These are phyloP conservation scores for Lasioglossum calceatum DNA, from an alignment of 2,888 invertebrate genomes.

Conservation along the genomic window DNA sequence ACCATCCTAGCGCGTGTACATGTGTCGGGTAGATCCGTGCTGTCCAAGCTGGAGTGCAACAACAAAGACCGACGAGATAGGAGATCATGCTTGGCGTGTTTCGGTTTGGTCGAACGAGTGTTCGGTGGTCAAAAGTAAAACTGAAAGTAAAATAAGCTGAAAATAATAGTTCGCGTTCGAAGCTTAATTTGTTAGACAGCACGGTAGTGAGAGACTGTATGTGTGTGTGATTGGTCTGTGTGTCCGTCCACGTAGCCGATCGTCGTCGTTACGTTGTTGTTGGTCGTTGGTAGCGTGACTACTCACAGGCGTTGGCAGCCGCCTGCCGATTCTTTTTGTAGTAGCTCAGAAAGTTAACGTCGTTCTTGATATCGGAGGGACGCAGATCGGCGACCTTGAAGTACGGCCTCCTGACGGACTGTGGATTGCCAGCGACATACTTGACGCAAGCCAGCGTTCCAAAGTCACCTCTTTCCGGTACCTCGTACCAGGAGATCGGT, in stretches of 20 bases:
- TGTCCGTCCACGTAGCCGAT: constrained; percentile 24
- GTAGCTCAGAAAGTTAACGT: constrained; percentile 94
- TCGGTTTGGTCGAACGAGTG: not conserved
- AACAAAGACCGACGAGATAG: not conserved
- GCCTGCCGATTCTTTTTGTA: constrained; percentile 93
- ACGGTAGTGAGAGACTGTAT: not conserved
- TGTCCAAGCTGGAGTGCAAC: not conserved
- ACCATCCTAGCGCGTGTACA: not conserved
- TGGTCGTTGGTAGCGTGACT: constrained; percentile 39
- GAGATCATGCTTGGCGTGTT: not conserved
- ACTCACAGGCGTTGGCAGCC: constrained; percentile 85
- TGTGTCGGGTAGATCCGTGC: not conserved
- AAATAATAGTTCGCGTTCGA: not conserved
- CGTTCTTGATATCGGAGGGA: constrained; percentile 90
- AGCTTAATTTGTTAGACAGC: not conserved
- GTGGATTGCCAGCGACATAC: constrained; percentile 93
- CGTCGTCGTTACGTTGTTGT: not conserved
- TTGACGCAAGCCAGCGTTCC: constrained; percentile 94
- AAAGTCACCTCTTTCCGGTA: constrained; percentile 88
- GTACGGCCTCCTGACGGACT: constrained; percentile 90
- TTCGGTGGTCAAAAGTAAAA: not conserved
- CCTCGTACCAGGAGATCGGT: constrained; percentile 88
- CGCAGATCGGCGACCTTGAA: constrained; percentile 87
- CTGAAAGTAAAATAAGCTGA: not conserved
- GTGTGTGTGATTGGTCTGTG: not conserved